These are phyloP conservation scores for Ramphastos sulfuratus DNA, from an alignment of 2,113 vertebrate species.

Conservation along the genomic window DNA sequence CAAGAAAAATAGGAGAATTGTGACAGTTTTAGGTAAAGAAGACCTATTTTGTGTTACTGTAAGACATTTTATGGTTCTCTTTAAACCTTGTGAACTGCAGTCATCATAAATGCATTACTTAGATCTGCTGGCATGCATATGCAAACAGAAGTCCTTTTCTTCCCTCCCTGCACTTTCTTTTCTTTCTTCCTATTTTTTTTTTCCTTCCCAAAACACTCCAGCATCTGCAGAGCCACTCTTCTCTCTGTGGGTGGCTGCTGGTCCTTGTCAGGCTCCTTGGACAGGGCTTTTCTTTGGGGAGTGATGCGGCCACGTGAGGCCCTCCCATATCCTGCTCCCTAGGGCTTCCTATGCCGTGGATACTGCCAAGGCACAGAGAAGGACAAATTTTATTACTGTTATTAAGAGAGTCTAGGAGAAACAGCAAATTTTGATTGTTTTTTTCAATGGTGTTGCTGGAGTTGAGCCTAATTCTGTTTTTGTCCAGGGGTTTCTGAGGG, in stretches of 20 bases:
- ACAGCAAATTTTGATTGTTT: not conserved
- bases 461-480: not conserved
- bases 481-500: not conserved
- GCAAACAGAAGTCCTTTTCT: not conserved
- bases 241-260: not conserved
- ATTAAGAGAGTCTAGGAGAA: not conserved
- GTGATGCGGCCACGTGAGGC: not conserved
- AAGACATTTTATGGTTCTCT: constrained; percentile 24
- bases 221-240: not conserved
- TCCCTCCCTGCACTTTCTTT: fast-evolving
- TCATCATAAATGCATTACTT: not conserved
- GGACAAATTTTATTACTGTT: not conserved
- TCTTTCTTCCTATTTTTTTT: too few relatives aligned
- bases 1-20: constrained; percentile 23
- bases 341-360: not conserved
- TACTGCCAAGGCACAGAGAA: not conserved
- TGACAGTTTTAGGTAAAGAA: constrained; percentile 50
- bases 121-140: not conserved
- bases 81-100: not conserved
- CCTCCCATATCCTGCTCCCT: not conserved
- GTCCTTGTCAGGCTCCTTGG: not conserved
- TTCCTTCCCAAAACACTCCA: not conserved
- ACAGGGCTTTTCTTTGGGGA: not conserved
- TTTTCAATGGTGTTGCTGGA: not conserved
- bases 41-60: constrained; percentile 23